Base-by-base conservation (phyloP, 1,140 invertebrate species). In the Aphis gossypii region DNA sequence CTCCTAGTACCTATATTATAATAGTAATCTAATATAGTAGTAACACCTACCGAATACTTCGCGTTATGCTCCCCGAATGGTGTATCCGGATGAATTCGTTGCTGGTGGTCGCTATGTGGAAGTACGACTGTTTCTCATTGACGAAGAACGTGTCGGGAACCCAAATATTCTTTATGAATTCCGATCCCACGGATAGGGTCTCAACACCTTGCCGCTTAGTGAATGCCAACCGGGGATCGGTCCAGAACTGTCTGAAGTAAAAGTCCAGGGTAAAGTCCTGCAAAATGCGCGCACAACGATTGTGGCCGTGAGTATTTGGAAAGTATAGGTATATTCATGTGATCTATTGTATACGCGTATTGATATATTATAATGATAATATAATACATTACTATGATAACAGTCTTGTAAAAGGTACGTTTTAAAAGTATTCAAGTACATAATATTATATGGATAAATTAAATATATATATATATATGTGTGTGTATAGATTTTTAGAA, bases 211-310 rank as follows among this genome's bases (percentile, higher is more conserved):
- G 97, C 95, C 97, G 96, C 95, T 98, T 97, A 95, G 97, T 97
- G 96, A 99, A 99, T 94, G 97, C 97, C 95, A 99, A 96, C 95
- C 99, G 96, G 94, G 98, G 98, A 96, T 99, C 99, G 95, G 97
- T 98, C 99, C 99, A 99, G 96, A 98, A 98, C 96, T 99, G 99
- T 95, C 99, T 98, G 96, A 99, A 99, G 97, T 99, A 99, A 96
- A 99, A 99, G 96, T 99, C 99, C 96, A 99, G 96, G 94, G 99
- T 99, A 96, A 99, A 99, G 96, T 99, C 99, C 98, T 99, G 96
- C 0, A 90, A 84, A 93, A 92, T 91, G 94, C 94, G 7, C 30
- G 60, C 14, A 35, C 60, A 76, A 76, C 60, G 60, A 76, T n/a
- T 4, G 14, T 14, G 60, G 14, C 14, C 9, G 60, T 76, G 11